Conservation (phyloP, 2,113 vertebrate species). For the Coracopsis vasa region DNA sequence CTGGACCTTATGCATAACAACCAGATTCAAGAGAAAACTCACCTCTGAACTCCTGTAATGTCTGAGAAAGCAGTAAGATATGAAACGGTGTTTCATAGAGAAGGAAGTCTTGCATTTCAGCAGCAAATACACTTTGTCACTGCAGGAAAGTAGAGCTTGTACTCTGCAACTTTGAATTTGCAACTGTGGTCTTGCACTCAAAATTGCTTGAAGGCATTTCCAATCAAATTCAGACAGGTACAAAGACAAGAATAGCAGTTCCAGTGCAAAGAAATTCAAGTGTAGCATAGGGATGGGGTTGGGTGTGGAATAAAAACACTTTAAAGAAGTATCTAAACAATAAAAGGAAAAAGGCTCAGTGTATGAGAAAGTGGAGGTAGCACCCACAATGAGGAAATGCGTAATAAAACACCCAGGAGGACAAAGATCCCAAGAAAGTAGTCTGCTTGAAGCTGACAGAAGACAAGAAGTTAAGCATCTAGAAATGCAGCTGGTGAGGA, state of each 20-base stretch:
- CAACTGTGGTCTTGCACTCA: neutral
- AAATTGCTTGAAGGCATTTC: neutral
- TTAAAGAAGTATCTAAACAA: neutral
- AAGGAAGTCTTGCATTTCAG: neutral
- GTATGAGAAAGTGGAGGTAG: neutral
- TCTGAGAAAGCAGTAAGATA: neutral
- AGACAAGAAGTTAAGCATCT: neutral
- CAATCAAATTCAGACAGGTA: neutral
- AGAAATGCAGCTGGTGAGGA: neutral
- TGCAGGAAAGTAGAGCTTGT: neutral
- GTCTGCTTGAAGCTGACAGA: neutral
- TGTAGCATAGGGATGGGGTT: neutral
- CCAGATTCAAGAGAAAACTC: neutral
- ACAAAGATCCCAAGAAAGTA: neutral
- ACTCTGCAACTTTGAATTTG: neutral
- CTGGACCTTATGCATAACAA: neutral
- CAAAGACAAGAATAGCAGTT: neutral
- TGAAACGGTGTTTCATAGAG: neutral
- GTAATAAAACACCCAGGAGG: neutral
- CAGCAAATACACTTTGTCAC: neutral
- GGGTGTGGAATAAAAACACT: neutral
- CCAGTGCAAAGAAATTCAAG: neutral
- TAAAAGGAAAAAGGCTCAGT: neutral
- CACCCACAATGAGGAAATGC: neutral
- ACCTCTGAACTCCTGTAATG: neutral